Conservation (phyloP, 2,113 vertebrate species). For the Scortum barcoo region DNA sequence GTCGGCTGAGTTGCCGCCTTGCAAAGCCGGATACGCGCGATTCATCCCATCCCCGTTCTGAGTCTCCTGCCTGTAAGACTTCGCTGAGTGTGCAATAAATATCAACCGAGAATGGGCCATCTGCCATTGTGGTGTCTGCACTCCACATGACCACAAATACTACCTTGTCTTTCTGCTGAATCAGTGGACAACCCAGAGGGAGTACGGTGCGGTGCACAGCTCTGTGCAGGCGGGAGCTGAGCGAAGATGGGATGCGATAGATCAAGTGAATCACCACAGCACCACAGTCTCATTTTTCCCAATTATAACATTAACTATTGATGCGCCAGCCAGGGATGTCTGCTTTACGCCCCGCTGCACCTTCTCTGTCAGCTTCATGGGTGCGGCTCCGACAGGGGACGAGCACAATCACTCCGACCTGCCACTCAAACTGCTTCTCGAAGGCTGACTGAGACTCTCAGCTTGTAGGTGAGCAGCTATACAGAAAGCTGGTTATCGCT, state of each 20-base stretch:
- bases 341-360: slow-evolving; percentile 34
- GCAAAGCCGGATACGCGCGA: background rate
- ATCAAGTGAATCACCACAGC: slow-evolving; percentile 26
- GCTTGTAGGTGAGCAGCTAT: background rate
- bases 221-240: background rate
- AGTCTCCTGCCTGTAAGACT: slow-evolving; percentile 26
- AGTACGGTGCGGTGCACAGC: background rate
- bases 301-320: slow-evolving; percentile 65
- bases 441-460: slow-evolving; percentile 14
- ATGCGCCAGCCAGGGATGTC: slow-evolving; percentile 25
- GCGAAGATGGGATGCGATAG: background rate
- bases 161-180: slow-evolving; percentile 61
- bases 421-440: slow-evolving; percentile 39
- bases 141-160: slow-evolving; percentile 51
- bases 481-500: slow-evolving; percentile 3
- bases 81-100: slow-evolving; percentile 50
- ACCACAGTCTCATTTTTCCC: slow-evolving; percentile 26
- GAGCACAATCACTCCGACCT: background rate
- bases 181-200: slow-evolving; percentile 46
- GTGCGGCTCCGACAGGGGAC: slow-evolving; percentile 1
- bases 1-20: background rate
- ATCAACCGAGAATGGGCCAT: slow-evolving; percentile 48
- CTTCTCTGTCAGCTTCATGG: slow-evolving; percentile 32
- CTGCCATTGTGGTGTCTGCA: slow-evolving; percentile 58
- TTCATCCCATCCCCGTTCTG: slow-evolving; percentile 1